phyloP scores from a whole-genome alignment of 2,797 vertebrate genomes.

The Bradypodion ventrale region DNA sequence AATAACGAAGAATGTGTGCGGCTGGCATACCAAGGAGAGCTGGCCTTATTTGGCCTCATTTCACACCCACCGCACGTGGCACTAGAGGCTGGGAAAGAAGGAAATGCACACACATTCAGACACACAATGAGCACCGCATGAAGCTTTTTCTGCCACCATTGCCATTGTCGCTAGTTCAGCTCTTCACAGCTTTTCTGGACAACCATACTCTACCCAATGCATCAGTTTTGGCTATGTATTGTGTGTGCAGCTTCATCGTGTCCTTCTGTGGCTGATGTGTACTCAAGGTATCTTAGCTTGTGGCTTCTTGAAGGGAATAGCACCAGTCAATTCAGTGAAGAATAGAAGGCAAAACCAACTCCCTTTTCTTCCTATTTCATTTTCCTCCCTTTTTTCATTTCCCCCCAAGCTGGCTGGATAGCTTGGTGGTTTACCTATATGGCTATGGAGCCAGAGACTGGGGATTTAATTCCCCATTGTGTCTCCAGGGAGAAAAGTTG shows the following conservation, averaged over 20 bases:
- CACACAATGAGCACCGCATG: not conserved
- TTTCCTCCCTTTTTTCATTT: not conserved
- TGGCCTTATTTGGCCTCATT: constrained; percentile 16
- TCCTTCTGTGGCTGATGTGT: not conserved
- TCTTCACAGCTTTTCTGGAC: not conserved
- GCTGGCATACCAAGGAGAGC: constrained; percentile 1
- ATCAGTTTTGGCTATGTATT: not conserved
- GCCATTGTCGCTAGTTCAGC: not conserved
- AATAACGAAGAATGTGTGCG: not conserved
- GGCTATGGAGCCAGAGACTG: too few species aligned
- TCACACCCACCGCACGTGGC: constrained; percentile 20
- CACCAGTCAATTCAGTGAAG: not conserved
- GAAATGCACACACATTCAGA: not conserved
- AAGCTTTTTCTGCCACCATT: not conserved
- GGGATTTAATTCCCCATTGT: too few species aligned
- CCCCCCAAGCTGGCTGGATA: too few species aligned
- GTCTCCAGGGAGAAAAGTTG: too few species aligned
- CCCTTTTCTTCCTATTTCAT: not conserved
- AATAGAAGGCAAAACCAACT: not conserved
- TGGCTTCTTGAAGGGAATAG: not conserved
- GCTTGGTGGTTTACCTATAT: too few species aligned
- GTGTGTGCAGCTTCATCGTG: not conserved
- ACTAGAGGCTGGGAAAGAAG: not conserved
- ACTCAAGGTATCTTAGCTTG: not conserved
- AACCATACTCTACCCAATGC: not conserved